Conservation (phyloP, 2,113 vertebrate species). For the Pithys albifrons region DNA sequence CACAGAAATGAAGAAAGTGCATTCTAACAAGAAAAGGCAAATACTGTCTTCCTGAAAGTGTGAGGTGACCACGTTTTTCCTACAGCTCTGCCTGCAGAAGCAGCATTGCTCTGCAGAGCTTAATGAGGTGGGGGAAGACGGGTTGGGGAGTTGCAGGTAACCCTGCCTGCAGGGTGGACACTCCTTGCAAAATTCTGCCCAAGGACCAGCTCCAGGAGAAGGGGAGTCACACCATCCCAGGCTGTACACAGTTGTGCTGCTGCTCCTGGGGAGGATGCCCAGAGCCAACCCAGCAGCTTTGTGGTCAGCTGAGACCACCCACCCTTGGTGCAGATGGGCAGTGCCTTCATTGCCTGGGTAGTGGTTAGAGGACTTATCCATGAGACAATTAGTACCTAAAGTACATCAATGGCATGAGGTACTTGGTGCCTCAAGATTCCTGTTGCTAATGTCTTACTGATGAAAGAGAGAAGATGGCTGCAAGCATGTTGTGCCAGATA, state of each 20-base stretch:
- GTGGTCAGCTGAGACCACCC: not conserved
- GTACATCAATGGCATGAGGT: not conserved
- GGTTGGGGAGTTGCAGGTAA: not conserved
- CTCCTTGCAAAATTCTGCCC: not conserved
- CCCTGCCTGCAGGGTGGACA: not conserved
- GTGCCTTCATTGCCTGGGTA: not conserved
- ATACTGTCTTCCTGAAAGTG: not conserved
- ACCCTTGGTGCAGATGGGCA: not conserved
- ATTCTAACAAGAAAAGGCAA: not conserved
- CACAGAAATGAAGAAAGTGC: not conserved
- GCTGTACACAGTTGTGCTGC: not conserved
- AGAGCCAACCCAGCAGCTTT: not conserved
- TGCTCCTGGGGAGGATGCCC: not conserved
- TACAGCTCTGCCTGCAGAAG: not conserved
- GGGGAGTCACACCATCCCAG: not conserved
- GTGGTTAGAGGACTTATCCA: not conserved
- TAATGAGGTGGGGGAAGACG: accelerated
- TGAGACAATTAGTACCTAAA: not conserved
- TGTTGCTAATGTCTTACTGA: not conserved
- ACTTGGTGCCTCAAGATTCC: not conserved
- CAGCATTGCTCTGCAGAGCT: accelerated
- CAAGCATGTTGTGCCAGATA: not conserved
- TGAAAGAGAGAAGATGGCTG: not conserved
- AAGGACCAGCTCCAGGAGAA: not conserved
- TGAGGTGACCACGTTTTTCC: not conserved